Evolutionary conservation across 2,113 vertebrate species (phyloP), one percentile per base, ranked within the genome.

Genomic region (Gambusia affinis): DNA sequence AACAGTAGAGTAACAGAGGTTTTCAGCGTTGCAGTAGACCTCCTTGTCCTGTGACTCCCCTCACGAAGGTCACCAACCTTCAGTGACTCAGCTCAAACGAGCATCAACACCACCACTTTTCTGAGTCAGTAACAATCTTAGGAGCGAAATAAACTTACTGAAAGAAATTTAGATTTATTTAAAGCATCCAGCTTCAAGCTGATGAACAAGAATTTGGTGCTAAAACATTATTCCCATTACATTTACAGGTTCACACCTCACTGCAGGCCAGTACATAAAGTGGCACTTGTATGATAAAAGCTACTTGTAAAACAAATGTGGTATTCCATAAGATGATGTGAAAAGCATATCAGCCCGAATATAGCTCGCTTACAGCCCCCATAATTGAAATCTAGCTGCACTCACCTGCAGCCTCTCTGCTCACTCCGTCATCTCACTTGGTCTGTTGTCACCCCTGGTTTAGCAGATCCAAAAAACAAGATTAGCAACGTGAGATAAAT

Each of bases 331-430:
- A 79, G 77, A 72, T 75, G 57, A 79, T 71, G 79, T 80, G 78
- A 85, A 85, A 89, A 87, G 78, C 73, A 77, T 67, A 87, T 87
- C 71, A 64, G 73, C n/a, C 72, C 75, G 81, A 84, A 87, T 86
- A 85, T 76, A 87, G 79, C 79, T 22, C 82, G 70, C 80, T 79
- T 72, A 19, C 8, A 82, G 37, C 62, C 54, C 27, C 66, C 54
- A 57, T 70, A 72, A 81, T 35, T 70, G 54, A 79, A 87, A 84
- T 27, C 37, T 47, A 60, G 72, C 28, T 17, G 61, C 85, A 84
- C 83, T 86, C 70, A 86, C 79, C 87, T 71, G 76, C 72, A 57
- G 67, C 71, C 67, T 39, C 70, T 69, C 60, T 65, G 57, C 78
- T 57, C 22, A n/a, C 24, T 57, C 51, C 24, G 70, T 54, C 15